phyloP scores from a whole-genome alignment of 2,888 invertebrate species.

The Scrobipalpa costella region DNA sequence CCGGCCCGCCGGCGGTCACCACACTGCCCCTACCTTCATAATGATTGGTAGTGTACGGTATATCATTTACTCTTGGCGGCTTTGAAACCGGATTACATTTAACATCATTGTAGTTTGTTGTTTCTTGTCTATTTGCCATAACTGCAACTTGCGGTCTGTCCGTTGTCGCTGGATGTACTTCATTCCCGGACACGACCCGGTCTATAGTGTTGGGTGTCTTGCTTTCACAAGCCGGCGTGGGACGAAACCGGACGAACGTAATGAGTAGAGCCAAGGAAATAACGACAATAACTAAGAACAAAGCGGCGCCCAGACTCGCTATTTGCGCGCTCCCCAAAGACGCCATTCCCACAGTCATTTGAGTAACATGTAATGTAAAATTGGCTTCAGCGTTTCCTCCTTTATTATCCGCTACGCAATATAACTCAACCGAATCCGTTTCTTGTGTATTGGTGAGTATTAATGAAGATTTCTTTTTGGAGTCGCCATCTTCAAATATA shows the following conservation, averaged over 20 bases:
- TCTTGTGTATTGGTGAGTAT: slow-evolving; percentile 91
- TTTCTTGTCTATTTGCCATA: slow-evolving; percentile 77
- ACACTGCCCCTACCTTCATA: slow-evolving; percentile 86
- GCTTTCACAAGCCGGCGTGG: slow-evolving; percentile 86
- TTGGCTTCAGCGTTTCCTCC: slow-evolving; percentile 94
- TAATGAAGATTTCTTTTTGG: slow-evolving; percentile 88
- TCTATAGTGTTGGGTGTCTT: slow-evolving; percentile 89
- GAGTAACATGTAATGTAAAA: slow-evolving; percentile 91
- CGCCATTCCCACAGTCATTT: slow-evolving; percentile 89
- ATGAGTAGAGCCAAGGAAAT: slow-evolving; percentile 86
- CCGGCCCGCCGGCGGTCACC: slow-evolving; percentile 82
- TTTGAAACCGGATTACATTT: slow-evolving; percentile 86
- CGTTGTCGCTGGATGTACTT: slow-evolving; percentile 71
- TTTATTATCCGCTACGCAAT: slow-evolving; percentile 94
- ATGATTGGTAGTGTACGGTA: slow-evolving; percentile 85
- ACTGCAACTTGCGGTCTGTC: slow-evolving; percentile 81
- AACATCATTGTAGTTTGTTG: slow-evolving; percentile 60
- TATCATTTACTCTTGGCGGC: slow-evolving; percentile 85
- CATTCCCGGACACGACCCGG: slow-evolving; percentile 84
- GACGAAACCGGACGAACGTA: slow-evolving; percentile 86
- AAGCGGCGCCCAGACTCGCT: slow-evolving; percentile 90
- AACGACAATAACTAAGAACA: slow-evolving; percentile 88
- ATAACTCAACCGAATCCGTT: slow-evolving; percentile 91
- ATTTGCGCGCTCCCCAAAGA: slow-evolving; percentile 92
- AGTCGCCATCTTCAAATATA: slow-evolving; percentile 88